Base-by-base conservation (phyloP, 2,888 invertebrate genomes). In the Epirrita christyi region DNA sequence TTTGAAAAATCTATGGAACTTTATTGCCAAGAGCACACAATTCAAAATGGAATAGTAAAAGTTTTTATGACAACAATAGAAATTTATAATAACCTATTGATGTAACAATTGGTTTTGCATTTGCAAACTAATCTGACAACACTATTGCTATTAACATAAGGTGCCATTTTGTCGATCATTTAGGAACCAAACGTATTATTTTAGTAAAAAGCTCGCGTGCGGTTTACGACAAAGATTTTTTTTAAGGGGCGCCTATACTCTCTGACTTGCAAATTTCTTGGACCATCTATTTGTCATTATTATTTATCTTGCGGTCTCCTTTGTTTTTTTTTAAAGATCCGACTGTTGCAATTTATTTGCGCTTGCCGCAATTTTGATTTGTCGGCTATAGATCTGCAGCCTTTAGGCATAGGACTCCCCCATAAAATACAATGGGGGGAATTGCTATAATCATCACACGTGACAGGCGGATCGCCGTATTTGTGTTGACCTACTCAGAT, bases 181-280 rank as follows among this genome's bases (percentile, higher is more conserved):
- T 29, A 9, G 32, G 27, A 34, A 36, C 41, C 10, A 52, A 41
- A 37, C 5, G 42, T 27, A 55, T 29, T 36, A 1, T 40, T 55
- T 61, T 66, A 61, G 57, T 43, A 51, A 64, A 59, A 58, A 57
- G 67, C 66, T 67, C 66, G 68, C 66, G 73, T 80, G 82, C 84
- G 85, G 85, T 81, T 78, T 67, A 78, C 76, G 80, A 84, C 85
- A 85, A 83, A 83, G 83, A 72, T 63, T 63, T 66, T 73, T 78
- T 77, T 46, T 52, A 38, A 28, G 11, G 29, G 48, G 57, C 61
- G 64, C 61, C 61, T 51, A n/a, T n/a, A 62, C 71, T 67, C 71
- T 68, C 76, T 83, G 85, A 84, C 82, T 84, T 84, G 84, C 81
- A 75, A 78, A 78, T 75, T 72, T 79, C 75, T 74, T 67, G 67